Conservation (phyloP, 30 jellyfish, hydroid and myxozoan genomes). For the Aurelia sp. region DNA sequence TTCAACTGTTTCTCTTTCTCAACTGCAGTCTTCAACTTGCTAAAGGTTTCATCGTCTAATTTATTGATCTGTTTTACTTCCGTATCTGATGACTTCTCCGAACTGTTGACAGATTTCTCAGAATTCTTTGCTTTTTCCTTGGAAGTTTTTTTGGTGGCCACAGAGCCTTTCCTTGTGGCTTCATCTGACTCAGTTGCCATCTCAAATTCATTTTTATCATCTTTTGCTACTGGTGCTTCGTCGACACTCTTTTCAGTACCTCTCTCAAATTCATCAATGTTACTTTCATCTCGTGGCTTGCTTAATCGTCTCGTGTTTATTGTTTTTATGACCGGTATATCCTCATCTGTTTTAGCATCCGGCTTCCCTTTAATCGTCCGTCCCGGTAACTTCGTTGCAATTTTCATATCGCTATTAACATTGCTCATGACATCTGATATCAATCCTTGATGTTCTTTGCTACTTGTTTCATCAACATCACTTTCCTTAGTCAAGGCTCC, state of each 20-base stretch:
- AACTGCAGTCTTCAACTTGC: slow-evolving; percentile 26
- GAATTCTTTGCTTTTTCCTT: neutral
- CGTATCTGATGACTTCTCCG: neutral
- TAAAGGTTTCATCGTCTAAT: slow-evolving; percentile 25
- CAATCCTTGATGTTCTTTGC: slow-evolving; percentile 9
- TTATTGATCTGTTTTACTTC: neutral
- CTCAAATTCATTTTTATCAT: neutral
- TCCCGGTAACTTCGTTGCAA: slow-evolving; percentile 31
- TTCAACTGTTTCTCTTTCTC: slow-evolving; percentile 11
- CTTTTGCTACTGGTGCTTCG: neutral
- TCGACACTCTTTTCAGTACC: neutral
- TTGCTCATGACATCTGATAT: slow-evolving; percentile 48
- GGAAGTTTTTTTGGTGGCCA: neutral
- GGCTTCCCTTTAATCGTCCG: neutral
- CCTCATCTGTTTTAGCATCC: slow-evolving; percentile 12
- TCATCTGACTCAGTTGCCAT: neutral
- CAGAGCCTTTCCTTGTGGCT: too few species aligned
- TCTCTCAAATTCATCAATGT: neutral
- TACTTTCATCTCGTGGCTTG: neutral
- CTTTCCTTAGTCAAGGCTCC: too few species aligned
- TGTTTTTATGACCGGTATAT: slow-evolving; percentile 47
- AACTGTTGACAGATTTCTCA: neutral
- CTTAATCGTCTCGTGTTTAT: slow-evolving; percentile 32
- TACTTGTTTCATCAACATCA: too few species aligned
- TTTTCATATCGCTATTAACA: slow-evolving; percentile 33